Base-by-base conservation (phyloP, 2,113 vertebrate genomes). In the Erinaceus europaeus region DNA sequence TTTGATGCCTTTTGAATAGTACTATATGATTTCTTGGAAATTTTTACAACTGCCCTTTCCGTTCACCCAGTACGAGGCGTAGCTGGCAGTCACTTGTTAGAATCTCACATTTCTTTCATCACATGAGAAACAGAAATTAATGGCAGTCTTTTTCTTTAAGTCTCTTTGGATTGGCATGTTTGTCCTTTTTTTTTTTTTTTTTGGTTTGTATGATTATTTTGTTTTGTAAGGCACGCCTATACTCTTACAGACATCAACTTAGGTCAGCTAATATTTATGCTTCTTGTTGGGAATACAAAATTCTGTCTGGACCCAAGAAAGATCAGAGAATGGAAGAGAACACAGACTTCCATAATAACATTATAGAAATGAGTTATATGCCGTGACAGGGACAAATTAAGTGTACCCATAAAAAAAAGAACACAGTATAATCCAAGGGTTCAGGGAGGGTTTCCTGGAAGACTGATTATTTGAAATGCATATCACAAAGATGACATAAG, bases 11-110 rank as follows among this genome's bases (percentile, higher is more conserved):
- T 90, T 29, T 17, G 21, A 46, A 55, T 65, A 67, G 34, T 52
- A 50, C 32, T 29, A 53, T 69, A n/a, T 78, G 36, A 69, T 91
- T 84, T 85, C 61, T 74, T 86, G 55, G 69, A 75, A 34, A 34
- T 65, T 64, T 91, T 67, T 36, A 69, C 20, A 65, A 88, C 48
- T 52, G 50, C 17, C 32, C 25, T 89, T 69, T 81, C 32, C 8
- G 48, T 72, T 88, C 18, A 67, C 21, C 20, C n/a, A 73, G 17
- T 20, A n/a, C 14, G 13, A 48, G 38, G 46, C 14, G 57, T 44
- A 67, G 36, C 18, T 62, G 14, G 61, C 25, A 52, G 25, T 91
- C 46, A 59, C 50, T n/a, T 81, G 14, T 67, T 42, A 87, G 40
- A 65, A 32, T 72, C 40, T 78, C 8, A 2, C 5, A 32, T 73